Percentiles rank a stretch among this genome's conserved stretches.
These are phyloP conservation scores for Mastomys coucha DNA, from an alignment of 2,113 vertebrate species.

Conservation along the genomic window DNA sequence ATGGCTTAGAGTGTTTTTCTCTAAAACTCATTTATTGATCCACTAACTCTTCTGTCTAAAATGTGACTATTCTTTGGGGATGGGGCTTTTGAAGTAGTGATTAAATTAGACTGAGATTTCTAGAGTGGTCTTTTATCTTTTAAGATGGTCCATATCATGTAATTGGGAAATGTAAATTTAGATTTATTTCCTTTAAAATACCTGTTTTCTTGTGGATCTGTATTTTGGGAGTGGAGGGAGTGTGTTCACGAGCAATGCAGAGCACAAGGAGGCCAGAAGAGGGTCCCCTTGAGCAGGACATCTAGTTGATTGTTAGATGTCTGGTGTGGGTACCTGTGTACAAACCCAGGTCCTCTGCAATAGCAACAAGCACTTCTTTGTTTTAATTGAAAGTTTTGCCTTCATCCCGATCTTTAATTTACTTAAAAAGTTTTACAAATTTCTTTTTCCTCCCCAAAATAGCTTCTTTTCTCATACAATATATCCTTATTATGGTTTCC, in stretches of 20 bases:
- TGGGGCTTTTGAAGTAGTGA: neutral
- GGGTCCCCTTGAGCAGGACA: rapidly evolving
- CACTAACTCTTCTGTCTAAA: neutral
- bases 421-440: neutral
- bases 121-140: neutral
- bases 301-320: neutral
- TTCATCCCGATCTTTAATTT: neutral
- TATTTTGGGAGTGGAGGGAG: neutral
- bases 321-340: too few relatives aligned
- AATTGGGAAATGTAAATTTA: neutral
- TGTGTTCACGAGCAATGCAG: too few relatives aligned
- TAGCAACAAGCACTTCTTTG: neutral
- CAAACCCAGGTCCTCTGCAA: neutral
- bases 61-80: neutral
- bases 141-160: neutral
- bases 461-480: neutral
- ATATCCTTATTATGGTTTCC: neutral
- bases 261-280: neutral
- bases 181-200: neutral
- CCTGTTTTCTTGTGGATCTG: neutral
- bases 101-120: neutral
- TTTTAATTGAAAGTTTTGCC: neutral
- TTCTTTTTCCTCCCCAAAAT: neutral
- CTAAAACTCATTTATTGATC: neutral
- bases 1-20: neutral